Evolutionary conservation across 2,797 vertebrate genomes (phyloP).

Genomic region (Buphagus erythrorhynchus): DNA sequence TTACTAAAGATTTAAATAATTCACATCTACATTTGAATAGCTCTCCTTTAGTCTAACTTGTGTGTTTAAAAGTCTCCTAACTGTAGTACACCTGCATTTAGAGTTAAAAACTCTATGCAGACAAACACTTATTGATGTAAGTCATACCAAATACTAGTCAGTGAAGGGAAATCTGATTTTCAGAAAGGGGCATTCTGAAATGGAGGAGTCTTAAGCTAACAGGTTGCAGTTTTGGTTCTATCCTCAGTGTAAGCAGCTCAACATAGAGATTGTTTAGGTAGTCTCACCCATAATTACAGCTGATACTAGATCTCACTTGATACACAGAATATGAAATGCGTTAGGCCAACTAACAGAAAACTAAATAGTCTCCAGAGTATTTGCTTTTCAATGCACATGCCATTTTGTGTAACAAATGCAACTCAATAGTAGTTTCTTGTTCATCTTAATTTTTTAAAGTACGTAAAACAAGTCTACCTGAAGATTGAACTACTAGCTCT

Average conservation of each 20-base stretch:
- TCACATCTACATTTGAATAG: not conserved
- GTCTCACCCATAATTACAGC: not conserved
- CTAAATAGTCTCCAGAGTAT: not conserved
- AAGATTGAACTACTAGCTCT: not conserved
- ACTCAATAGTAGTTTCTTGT: not conserved
- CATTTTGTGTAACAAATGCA: not conserved
- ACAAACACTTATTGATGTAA: not conserved
- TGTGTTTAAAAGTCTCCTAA: not conserved
- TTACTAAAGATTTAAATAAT: not conserved
- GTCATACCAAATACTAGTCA: not conserved
- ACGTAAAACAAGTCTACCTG: not conserved
- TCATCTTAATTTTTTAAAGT: not conserved
- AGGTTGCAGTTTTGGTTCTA: not conserved
- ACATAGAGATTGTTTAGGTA: not conserved
- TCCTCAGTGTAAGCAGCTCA: not conserved
- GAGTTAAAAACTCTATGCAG: not conserved
- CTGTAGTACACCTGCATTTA: not conserved
- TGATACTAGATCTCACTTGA: not conserved
- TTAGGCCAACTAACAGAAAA: not conserved
- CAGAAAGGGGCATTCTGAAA: not conserved
- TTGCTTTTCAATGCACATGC: slow-evolving; percentile 14
- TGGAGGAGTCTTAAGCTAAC: not conserved
- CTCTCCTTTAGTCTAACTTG: not conserved
- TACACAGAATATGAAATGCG: not conserved
- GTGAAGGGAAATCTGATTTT: not conserved